Base-by-base conservation (phyloP, 2,113 vertebrate genomes). In the Platichthys stellatus region DNA sequence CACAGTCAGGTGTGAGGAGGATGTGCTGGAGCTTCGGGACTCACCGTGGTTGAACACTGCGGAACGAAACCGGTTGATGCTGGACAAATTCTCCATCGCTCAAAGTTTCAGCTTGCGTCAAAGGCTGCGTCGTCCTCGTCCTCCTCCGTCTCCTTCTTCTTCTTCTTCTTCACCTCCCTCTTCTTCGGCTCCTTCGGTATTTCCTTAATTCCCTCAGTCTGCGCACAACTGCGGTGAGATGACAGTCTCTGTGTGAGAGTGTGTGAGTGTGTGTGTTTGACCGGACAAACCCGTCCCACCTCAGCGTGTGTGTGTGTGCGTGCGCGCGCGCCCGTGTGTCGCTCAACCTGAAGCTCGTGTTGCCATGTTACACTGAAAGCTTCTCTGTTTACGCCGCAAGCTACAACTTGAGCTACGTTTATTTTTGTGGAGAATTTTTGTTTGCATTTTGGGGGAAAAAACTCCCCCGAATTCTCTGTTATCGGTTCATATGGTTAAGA, bases 1-100 rank as follows among this genome's bases (percentile, higher is more conserved):
- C 74, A 18, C 53, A 3, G 70, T 23, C 43, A 62, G n/a, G 23
- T 13, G 31, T 31, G 31, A 31, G 31, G 40, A 13, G 40, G 40
- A 11, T 8, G 53, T 20, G 24, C 43, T 13, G 49, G 21, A 11
- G n/a, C 20, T 2, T 0, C 4, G 1, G 4, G 20, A 92, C 94
- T 94, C 85, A 95, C 94, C 94, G 83, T 94, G 91, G 84, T 92
- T 92, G 80, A 94, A 94, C 84, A 93, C 63, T 61, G 73, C 69
- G 51, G 90, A 90, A 69, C 94, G 90, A 72, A 94, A 90, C 76
- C 94, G 92, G 86, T 86, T 89, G 86, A 88, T 93, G 73, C 88
- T 60, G 64, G 85, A 89, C 61, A 79, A 89, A 87, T 93, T 88
- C n/a, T 95, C 94, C 94, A 94, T 95, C 43, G 38, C 21, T 71